phyloP scores from a whole-genome alignment of 2,797 vertebrate species.

The Paramormyrops hopkinsi region DNA sequence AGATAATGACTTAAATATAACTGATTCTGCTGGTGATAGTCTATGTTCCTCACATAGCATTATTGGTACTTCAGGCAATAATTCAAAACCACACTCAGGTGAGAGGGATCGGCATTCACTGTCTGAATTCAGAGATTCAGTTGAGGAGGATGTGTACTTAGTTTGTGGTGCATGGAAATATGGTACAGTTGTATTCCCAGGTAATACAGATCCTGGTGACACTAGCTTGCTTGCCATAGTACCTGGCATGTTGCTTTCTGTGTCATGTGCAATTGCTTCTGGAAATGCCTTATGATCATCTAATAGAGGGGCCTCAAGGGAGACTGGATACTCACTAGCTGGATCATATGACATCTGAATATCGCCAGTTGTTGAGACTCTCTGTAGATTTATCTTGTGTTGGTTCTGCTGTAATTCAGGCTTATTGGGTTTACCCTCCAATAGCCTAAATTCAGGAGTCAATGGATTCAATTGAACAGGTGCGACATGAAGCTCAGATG shows the following conservation, averaged over 20 bases:
- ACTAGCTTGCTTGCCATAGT: constrained; percentile 13
- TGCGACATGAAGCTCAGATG: constrained; percentile 27
- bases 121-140: constrained; percentile 20
- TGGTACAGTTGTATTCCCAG: background rate
- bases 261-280: background rate
- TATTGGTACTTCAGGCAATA: background rate
- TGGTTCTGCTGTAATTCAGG: constrained; percentile 15
- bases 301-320: constrained; percentile 15
- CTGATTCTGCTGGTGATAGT: constrained; percentile 24
- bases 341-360: constrained; percentile 48
- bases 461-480: constrained; percentile 2
- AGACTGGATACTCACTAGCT: constrained; percentile 24
- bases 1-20: constrained; percentile 26
- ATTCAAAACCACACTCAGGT: background rate
- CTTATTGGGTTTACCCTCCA: background rate
- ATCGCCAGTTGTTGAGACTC: constrained; percentile 10
- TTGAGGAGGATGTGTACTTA: constrained; percentile 27
- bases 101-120: background rate
- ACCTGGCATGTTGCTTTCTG: constrained; percentile 15
- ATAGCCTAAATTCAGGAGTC: background rate
- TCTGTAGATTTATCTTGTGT: constrained; percentile 25
- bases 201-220: background rate
- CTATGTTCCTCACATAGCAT: constrained; percentile 37
- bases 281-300: constrained; percentile 16
- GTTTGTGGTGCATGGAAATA: constrained; percentile 17